phyloP scores from a whole-genome alignment of 2,888 invertebrate genomes.

The Syritta pipiens region DNA sequence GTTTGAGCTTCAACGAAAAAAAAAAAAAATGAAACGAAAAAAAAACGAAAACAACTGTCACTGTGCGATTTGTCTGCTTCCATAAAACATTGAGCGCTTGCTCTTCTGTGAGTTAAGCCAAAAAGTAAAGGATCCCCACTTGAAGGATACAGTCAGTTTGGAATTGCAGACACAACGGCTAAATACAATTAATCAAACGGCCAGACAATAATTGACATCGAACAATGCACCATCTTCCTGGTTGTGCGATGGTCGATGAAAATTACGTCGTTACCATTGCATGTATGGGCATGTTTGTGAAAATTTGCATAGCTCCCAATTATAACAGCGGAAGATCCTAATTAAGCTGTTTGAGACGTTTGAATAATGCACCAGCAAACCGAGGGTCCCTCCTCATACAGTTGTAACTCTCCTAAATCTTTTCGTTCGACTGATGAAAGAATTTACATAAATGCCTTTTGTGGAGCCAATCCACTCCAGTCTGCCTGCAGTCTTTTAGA shows the following conservation, averaged over 20 bases:
- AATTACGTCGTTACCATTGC: slow-evolving; percentile 5
- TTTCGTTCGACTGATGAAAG: not conserved
- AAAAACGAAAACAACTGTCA: slow-evolving; percentile 5
- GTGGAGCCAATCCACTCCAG: not conserved
- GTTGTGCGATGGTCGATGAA: slow-evolving; percentile 10
- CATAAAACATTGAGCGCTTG: slow-evolving; percentile 35
- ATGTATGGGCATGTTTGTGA: not conserved
- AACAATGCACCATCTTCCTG: slow-evolving; percentile 42
- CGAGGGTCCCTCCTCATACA: no score
- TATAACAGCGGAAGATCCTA: slow-evolving; percentile 56
- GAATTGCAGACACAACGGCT: slow-evolving; percentile 8
- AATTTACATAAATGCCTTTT: slow-evolving; percentile 42
- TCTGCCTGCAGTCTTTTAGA: slow-evolving; percentile 35
- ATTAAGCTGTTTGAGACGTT: slow-evolving; percentile 53
- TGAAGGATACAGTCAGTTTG: slow-evolving; percentile 1
- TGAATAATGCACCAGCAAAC: slow-evolving; percentile 22
- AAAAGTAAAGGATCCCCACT: slow-evolving; percentile 43
- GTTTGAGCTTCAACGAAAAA: not conserved
- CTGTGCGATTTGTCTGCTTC: slow-evolving; percentile 46
- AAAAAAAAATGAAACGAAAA: slow-evolving; percentile 2
- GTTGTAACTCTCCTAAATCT: no score
- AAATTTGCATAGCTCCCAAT: slow-evolving; percentile 57
- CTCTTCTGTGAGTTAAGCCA: slow-evolving; percentile 25
- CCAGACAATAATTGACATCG: slow-evolving; percentile 18
- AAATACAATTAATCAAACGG: slow-evolving; percentile 39